These are phyloP conservation scores for Mus caroli DNA, from an alignment of 2,797 vertebrate species.

Conservation along the genomic window DNA sequence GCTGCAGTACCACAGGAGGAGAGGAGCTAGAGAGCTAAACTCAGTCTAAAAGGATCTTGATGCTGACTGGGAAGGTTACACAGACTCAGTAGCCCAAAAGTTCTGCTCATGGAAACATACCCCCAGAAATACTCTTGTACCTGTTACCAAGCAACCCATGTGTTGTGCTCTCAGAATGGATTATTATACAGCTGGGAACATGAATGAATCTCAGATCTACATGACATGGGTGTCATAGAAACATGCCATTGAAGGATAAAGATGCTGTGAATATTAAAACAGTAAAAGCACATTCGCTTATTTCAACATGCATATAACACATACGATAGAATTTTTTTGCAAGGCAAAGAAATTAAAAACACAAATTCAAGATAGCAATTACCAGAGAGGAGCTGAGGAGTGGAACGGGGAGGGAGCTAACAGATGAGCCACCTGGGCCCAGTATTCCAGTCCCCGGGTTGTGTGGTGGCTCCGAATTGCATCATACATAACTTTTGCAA, in stretches of 20 bases:
- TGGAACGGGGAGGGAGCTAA: neutral
- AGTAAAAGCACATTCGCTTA: neutral
- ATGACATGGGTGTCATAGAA: neutral
- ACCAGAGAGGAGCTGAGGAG: neutral
- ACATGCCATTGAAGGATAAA: neutral
- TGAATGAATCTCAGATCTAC: neutral
- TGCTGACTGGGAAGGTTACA: neutral
- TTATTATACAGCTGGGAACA: neutral
- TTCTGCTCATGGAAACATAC: neutral
- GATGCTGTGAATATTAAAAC: neutral
- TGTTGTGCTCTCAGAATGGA: neutral
- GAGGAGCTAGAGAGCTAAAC: neutral
- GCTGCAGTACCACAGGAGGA: accelerated
- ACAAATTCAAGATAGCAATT: neutral
- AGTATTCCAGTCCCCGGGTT: accelerated
- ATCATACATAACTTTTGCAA: conserved; percentile 8
- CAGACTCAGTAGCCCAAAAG: neutral
- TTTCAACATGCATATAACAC: neutral
- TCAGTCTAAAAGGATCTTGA: neutral
- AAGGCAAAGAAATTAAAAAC: conserved; percentile 47
- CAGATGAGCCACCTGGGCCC: accelerated
- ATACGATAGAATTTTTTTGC: neutral
- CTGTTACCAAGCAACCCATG: neutral
- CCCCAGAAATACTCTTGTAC: neutral
- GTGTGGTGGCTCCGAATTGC: neutral